Base-by-base conservation (phyloP, 2,113 vertebrate species). In the Elanoides forficatus region DNA sequence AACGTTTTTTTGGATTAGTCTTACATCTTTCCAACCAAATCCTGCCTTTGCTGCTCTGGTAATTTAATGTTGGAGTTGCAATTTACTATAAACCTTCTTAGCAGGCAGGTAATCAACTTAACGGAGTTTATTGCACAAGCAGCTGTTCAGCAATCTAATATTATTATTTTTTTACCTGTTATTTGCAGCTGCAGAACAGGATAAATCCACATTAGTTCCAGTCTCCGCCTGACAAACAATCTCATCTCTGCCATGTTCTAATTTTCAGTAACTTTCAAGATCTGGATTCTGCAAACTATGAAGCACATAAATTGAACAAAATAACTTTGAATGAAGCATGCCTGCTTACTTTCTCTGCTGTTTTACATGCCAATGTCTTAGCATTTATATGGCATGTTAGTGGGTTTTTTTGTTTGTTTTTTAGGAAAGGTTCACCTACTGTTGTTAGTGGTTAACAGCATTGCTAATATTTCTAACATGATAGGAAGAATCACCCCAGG, bases 71-170 rank as follows among this genome's bases (percentile, higher is more conserved):
- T 95, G 86, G 94, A 95, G 88, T 93, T 12, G 40, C 93, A 96
- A 94, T 97, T 97, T 94, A 83, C 92, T 93, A 84, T 91, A 97
- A 96, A 95, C 93, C 96, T 87, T 95, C 94, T 97, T 97, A 97
- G 96, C 88, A 97, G 91, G 94, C 86, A 96, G 86, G 96, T 95
- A 97, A 97, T 97, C 96, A 97, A 97, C 96, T 95, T 95, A 96
- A 95, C 85, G 4, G 94, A 95, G 68, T 95, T 96, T 97, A 95
- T 95, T 95, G 94, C 86, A 94, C 96, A 93, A 95, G 92, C 94
- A 97, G 86, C 93, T 97, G 92, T 97, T 96, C 94, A 84, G 88
- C 89, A 96, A 95, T 95, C 93, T 95, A 94, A 89, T 96, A 73
- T 81, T 97, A 81, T 95, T 93, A 83, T 91, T 68, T 88, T 96